Evolutionary conservation across 2,888 invertebrate genomes (phyloP).

Genomic region (Drosophila borealis): DNA sequence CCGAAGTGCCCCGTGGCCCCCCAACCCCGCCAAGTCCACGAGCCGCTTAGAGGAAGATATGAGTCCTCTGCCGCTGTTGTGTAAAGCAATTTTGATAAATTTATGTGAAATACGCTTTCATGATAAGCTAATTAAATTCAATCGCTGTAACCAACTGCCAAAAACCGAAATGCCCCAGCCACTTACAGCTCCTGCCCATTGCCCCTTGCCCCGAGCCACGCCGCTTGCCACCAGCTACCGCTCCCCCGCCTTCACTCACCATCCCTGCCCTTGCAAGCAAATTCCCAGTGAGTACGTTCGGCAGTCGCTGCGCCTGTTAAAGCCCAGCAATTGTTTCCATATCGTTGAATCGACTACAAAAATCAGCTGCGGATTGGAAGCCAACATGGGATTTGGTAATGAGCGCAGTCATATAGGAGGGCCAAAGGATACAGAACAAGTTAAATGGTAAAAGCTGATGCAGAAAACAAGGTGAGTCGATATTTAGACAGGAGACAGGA

Average conservation of each 20-base stretch:
- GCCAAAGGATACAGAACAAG: background rate
- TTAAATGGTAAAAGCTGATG: conserved; percentile 1
- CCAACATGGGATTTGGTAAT: conserved; percentile 39
- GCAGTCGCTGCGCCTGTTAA: conserved; percentile 50
- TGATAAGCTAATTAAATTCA: conserved; percentile 81
- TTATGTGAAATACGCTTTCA: conserved; percentile 81
- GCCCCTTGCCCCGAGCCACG: background rate
- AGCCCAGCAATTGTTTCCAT: conserved; percentile 72
- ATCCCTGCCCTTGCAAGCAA: conserved; percentile 13
- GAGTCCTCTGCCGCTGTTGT: conserved; percentile 57
- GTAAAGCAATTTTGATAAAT: conserved; percentile 79
- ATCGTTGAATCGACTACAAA: conserved; percentile 63
- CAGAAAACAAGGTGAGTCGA: background rate
- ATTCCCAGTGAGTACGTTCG: conserved; percentile 16
- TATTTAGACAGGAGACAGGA: background rate
- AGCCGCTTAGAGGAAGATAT: conserved; percentile 39
- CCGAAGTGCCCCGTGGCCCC: background rate
- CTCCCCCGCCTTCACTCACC: background rate
- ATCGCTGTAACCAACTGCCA: conserved; percentile 80
- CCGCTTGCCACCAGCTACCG: background rate
- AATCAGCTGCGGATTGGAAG: conserved; percentile 46
- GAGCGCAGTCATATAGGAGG: conserved; percentile 20
- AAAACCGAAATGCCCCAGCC: conserved; percentile 63
- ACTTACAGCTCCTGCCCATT: conserved; percentile 4
- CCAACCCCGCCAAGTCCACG: conserved; percentile 14